Evolutionary conservation across 2,797 vertebrate species (phyloP), one percentile per base, ranked within the genome.

Genomic region (Protonibea diacanthus): DNA sequence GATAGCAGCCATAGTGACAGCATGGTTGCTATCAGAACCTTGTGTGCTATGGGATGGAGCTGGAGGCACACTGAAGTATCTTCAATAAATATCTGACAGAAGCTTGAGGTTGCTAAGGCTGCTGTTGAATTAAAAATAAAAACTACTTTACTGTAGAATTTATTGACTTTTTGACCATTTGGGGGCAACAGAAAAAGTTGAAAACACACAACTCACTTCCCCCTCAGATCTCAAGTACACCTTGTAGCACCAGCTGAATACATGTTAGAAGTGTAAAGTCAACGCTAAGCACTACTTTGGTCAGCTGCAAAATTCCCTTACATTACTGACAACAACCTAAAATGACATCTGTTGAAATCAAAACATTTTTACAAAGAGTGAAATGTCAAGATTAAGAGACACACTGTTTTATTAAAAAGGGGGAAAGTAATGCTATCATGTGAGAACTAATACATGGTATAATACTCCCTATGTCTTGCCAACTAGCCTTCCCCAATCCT

Each of bases 1-100:
- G 72, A 90, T 81, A 81, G 84, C 73, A 70, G 80, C 42, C 38
- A 27, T 2, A 27, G 61, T 65, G 94, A 94, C 91, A 95, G 94
- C 95, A 88, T 63, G 61, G 86, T 90, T 79, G 74, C 29, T 86
- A 77, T 65, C 77, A 82, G 81, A 59, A 64, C 71, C 66, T 49
- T 59, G 52, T 74, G 73, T 71, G 67, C 68, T 57, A 21, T 27
- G 12, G 56, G 53, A 78, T 74, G 60, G 59, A 71, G 94, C 89
- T 92, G 91, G 89, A 60, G 33, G 71, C 23, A 59, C 3, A 8
- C 49, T 80, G 45, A 68, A 56, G 27, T 5, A 71, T 73, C 68
- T 62, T 20, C 20, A 55, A 10, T n/a, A n/a, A 17, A 27, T 40
- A 10, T 56, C 44, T 51, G 44, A 75, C 21, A 27, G 45, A 72